Conservation (phyloP, 2,888 invertebrate genomes). For the Tuta absoluta region DNA sequence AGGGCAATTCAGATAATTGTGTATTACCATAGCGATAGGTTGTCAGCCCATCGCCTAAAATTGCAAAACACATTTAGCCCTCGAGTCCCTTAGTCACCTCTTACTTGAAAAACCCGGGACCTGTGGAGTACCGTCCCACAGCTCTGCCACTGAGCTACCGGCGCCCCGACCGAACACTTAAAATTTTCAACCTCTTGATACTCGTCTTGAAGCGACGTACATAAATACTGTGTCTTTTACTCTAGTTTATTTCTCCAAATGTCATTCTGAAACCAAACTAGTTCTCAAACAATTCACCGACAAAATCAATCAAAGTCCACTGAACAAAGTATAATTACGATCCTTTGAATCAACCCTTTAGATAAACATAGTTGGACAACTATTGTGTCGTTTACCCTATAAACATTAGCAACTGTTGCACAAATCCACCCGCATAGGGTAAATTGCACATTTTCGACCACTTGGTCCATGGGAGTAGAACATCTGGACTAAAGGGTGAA, state of each 20-base stretch:
- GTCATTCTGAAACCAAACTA: background rate
- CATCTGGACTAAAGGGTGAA: constrained; percentile 58
- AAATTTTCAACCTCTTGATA: too few species aligned
- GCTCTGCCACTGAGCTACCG: too few species aligned
- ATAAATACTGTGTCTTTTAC: too few species aligned
- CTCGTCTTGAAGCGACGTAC: too few species aligned
- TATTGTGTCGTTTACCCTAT: constrained; percentile 12
- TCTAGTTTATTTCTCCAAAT: background rate
- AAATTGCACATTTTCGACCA: constrained; percentile 56
- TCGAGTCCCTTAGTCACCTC: too few species aligned
- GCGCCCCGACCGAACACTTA: too few species aligned
- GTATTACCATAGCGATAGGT: too few species aligned
- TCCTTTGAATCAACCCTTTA: constrained; percentile 50
- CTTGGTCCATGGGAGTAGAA: constrained; percentile 44
- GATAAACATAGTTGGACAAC: constrained; percentile 44
- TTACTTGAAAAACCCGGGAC: too few species aligned
- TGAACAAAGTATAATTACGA: constrained; percentile 52
- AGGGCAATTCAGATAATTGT: too few species aligned
- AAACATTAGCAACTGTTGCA: constrained; percentile 37
- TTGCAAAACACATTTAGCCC: too few species aligned
- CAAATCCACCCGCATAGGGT: constrained; percentile 45
- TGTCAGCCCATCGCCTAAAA: too few species aligned
- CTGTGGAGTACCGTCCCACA: too few species aligned
- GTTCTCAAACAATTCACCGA: background rate
- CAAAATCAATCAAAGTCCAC: constrained; percentile 38